Conservation (phyloP, 2,888 invertebrate species). For the Stenodera caucasica region DNA sequence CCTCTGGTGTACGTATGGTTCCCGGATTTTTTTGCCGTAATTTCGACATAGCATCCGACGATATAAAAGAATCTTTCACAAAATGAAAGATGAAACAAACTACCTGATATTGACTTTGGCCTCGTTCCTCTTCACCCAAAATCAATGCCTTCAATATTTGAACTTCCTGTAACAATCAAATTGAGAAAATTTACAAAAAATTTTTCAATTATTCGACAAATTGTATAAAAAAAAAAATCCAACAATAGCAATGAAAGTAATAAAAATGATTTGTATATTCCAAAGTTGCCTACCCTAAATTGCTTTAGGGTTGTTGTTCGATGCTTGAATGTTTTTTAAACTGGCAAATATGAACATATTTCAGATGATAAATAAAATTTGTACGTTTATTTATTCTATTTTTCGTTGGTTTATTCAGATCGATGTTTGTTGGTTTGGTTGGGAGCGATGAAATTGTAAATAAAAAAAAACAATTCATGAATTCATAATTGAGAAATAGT, state of each 20-base stretch:
- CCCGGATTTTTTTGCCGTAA: constrained; percentile 73
- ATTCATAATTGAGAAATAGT: not conserved
- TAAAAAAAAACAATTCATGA: not conserved
- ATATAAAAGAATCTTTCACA: constrained; percentile 90
- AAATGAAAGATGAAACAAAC: constrained; percentile 91
- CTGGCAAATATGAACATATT: constrained; percentile 10
- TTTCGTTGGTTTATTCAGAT: not conserved
- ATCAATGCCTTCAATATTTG: constrained; percentile 88
- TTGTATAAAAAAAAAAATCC: not conserved
- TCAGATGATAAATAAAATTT: not conserved
- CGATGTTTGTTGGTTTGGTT: not conserved
- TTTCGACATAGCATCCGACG: constrained; percentile 96
- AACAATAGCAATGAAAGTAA: constrained; percentile 8
- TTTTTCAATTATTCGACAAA: not conserved
- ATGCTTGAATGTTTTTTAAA: not conserved
- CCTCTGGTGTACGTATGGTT: constrained; percentile 76
- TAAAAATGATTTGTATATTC: constrained; percentile 11
- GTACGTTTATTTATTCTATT: not conserved
- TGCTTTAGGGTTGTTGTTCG: constrained; percentile 1
- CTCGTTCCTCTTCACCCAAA: constrained; percentile 89
- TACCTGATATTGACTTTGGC: constrained; percentile 84
- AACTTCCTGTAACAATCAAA: constrained; percentile 71
- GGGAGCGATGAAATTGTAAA: not conserved
- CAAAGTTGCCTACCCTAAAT: not conserved
- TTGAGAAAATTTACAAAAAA: not conserved